Base-by-base conservation (phyloP, 2,113 vertebrate species). In the Sprattus sprattus region DNA sequence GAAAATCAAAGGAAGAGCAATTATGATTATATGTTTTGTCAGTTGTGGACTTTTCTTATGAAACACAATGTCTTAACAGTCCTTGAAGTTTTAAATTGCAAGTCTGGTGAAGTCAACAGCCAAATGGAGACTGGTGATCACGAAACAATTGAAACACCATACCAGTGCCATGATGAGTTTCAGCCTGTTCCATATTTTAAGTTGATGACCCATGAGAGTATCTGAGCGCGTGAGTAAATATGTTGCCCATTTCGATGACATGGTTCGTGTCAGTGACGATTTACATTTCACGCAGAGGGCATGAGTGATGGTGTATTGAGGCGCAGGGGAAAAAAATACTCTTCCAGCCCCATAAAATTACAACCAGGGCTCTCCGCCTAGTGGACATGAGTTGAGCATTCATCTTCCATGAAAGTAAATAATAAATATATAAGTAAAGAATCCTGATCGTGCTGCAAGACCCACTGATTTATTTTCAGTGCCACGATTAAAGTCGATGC, bases 401-500 rank as follows among this genome's bases (percentile, higher is more conserved):
- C 81, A 82, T 84, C 54, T 84, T 87, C 83, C 78, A 45, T 64
- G 45, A 9, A 67, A 47, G 67, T 81, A 84, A 81, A 84, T 81
- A 84, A 87, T 57, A 45, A 32, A 20, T 60, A 84, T 25, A 81
- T 52, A 78, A 84, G 67, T 67, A 50, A 78, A 10, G 20, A 16
- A 45, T 18, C 49, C 54, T 64, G 50, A 78, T 28, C 71, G 13
- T 18, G 25, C 28, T 15, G 71, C 71, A 39, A 1, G 71, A 28
- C 83, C 78, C 83, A 71, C 47, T 81, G 75, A 84, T 84, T 87
- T 84, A 83, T 87, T 81, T 54, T 49, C 52, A 6, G 54, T 44
- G 67, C 60, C 46, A 45, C 45, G 45, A 84, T 84, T 87, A 81
- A 84, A 84, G 86, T 71, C 20, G 78, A 47, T 16, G 71, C 45